Base-by-base conservation (phyloP, 2,797 vertebrate genomes). In the Gobionotothen gibberifrons region DNA sequence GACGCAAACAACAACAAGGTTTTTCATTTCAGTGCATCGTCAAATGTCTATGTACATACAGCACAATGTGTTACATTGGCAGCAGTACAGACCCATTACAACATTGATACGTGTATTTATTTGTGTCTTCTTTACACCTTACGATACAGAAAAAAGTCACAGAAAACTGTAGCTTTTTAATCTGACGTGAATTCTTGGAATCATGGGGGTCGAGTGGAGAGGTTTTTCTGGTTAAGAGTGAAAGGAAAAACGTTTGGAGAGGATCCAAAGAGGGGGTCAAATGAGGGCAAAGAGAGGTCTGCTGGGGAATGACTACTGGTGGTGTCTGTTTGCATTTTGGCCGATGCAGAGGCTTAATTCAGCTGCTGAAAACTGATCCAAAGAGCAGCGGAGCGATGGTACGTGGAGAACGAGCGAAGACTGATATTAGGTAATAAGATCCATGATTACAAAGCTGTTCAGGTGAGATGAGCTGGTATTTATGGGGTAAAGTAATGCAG, bases 251-350 rank as follows among this genome's bases (percentile, higher is more conserved):
- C 21, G 72, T 84, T 69, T 69, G 76, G 60, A 54, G 17, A 52
- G 46, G 5, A 22, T 77, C 72, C 79, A 72, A 44, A 49, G 61
- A n/a, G 15, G 19, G 7, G 66, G 36, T 13, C 19, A 36, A 60
- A 19, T 52, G 14, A 48, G 32, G 19, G 46, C 12, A 10, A 0
- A 17, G 2, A n/a, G 11, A 15, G 48, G 56, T 36, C 48, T 9
- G 32, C 39, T 9, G 32, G 54, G 11, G 32, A 40, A 16, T 13
- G 9, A 76, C 55, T 29, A 53, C 36, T 85, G 84, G 66, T 76
- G 81, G 84, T 87, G 63, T 83, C 79, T 72, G 74, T 57, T 87
- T 85, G 54, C 72, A 69, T 79, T 89, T 90, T 90, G 90, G 82
- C 76, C n/a, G 5, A 54, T 10, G 11, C 5, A 12, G 42, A 14